phyloP scores from a whole-genome alignment of 2,113 vertebrate genomes.

The Corythaeola cristata region DNA sequence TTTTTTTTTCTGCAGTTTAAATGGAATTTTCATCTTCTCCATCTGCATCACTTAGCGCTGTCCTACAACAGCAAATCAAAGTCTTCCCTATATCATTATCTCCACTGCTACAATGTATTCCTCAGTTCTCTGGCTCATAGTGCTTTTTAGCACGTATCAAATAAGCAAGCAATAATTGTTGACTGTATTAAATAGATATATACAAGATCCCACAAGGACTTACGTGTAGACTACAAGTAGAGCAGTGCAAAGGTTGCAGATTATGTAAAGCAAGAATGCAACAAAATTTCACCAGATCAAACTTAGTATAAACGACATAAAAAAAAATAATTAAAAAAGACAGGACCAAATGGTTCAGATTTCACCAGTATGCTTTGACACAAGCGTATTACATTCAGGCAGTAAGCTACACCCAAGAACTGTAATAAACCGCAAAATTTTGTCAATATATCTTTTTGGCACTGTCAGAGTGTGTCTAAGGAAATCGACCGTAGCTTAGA shows the following conservation, averaged over 20 bases:
- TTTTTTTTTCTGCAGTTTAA: background rate
- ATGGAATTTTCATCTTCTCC: background rate
- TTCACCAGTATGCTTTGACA: background rate
- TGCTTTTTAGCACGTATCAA: background rate
- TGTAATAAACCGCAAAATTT: background rate
- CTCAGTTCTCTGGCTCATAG: background rate
- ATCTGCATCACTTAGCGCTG: background rate
- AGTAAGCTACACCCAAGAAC: background rate
- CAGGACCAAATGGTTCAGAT: background rate
- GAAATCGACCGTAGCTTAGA: background rate
- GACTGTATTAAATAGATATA: background rate
- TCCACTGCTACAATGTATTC: background rate
- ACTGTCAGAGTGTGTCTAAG: background rate
- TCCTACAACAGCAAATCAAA: background rate
- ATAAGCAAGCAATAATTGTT: background rate
- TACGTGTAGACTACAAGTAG: background rate
- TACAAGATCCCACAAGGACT: background rate
- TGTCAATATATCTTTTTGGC: background rate
- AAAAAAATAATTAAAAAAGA: background rate
- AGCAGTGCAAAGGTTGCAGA: background rate
- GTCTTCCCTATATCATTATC: background rate
- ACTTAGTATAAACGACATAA: background rate
- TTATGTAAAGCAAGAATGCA: background rate
- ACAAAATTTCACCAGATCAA: background rate
- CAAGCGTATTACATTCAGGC: background rate